phyloP scores from a whole-genome alignment of 2,797 vertebrate genomes.

The Acipenser oxyrinchus region DNA sequence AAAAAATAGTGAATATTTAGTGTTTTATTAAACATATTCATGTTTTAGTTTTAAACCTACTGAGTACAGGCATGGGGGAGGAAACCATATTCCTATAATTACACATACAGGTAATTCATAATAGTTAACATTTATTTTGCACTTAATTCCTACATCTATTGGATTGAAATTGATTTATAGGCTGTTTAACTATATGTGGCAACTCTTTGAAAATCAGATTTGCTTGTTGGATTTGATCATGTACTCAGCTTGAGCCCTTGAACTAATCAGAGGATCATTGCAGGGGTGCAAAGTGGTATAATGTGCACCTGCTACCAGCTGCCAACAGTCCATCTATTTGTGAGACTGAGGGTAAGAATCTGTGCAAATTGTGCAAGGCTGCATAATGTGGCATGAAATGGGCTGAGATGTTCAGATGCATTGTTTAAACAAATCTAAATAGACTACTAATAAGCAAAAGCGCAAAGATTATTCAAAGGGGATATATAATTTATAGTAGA shows the following conservation, averaged over 20 bases:
- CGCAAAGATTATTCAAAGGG: not conserved
- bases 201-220: constrained; percentile 15
- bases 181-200: not conserved
- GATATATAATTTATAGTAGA: constrained; percentile 4
- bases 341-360: not conserved
- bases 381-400: constrained; percentile 8
- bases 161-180: constrained; percentile 8
- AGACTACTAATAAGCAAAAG: not conserved
- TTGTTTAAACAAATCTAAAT: constrained; percentile 8
- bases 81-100: too few relatives aligned
- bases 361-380: constrained; percentile 3
- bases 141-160: not conserved
- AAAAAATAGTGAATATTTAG: too few relatives aligned
- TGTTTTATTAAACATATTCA: too few relatives aligned
- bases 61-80: too few relatives aligned
- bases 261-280: constrained; percentile 7
- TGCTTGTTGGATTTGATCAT: constrained; percentile 3
- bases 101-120: too few relatives aligned
- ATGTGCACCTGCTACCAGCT: constrained; percentile 3
- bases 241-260: not conserved
- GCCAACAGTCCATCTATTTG: not conserved
- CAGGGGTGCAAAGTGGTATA: not conserved
- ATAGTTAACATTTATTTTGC: too few relatives aligned
- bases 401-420: not conserved
- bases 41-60: too few relatives aligned